Evolutionary conservation across 1,140 invertebrate genomes (phyloP).

Genomic region (Drosophila nebulosa): DNA sequence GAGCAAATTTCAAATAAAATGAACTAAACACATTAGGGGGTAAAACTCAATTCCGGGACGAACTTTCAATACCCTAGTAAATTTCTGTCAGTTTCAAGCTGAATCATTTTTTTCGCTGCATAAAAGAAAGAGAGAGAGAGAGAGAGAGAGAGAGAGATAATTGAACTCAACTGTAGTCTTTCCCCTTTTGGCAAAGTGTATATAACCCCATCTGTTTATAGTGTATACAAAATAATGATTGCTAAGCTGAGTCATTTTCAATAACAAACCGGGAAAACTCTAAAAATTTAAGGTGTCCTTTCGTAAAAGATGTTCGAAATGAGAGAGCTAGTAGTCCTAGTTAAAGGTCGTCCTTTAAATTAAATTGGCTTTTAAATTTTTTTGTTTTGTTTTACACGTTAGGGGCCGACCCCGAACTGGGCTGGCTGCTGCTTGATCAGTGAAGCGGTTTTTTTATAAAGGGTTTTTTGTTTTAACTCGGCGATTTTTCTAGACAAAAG

Average conservation of each 20-base stretch:
- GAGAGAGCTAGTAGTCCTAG: conserved; percentile 28
- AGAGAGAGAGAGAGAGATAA: too few relatives aligned
- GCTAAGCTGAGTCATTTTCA: conserved; percentile 49
- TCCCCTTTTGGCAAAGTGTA: too few relatives aligned
- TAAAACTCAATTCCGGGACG: neutral
- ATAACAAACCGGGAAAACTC: conserved; percentile 38
- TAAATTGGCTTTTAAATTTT: neutral
- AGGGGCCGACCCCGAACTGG: conserved; percentile 15
- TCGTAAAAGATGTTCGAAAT: conserved; percentile 7
- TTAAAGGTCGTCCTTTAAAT: conserved; percentile 51
- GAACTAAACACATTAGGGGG: conserved; percentile 1
- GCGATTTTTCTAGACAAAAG: conserved; percentile 27
- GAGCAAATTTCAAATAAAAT: conserved; percentile 31
- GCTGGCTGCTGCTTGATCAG: conserved; percentile 18
- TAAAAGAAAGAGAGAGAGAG: too few relatives aligned
- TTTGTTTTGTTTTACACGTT: conserved; percentile 36
- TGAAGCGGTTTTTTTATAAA: conserved; percentile 48
- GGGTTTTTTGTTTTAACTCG: conserved; percentile 42
- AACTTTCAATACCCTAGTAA: neutral
- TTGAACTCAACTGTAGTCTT: too few relatives aligned
- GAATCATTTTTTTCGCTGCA: too few relatives aligned
- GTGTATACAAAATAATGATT: neutral
- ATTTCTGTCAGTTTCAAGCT: too few relatives aligned
- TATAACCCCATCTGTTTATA: neutral
- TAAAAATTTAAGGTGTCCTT: conserved; percentile 55